Percentiles rank a stretch among this genome's conserved stretches.
phyloP scores from a whole-genome alignment of 1,140 invertebrate species.

The Campoletis sonorensis region DNA sequence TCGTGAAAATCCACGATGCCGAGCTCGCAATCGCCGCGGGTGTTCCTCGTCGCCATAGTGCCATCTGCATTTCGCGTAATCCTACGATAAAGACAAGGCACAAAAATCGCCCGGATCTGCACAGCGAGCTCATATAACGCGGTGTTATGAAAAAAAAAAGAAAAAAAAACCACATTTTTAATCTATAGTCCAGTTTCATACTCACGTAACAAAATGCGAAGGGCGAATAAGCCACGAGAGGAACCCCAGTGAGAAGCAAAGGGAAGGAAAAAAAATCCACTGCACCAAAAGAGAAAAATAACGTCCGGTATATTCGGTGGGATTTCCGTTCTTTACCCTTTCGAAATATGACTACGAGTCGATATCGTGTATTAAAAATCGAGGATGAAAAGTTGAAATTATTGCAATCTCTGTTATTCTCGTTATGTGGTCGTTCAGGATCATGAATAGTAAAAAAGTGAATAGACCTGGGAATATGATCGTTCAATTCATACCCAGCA shows the following conservation, averaged over 20 bases:
- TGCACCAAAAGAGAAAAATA: too few species aligned
- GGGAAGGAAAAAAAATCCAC: neutral
- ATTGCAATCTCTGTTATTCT: too few species aligned
- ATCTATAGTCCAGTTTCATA: neutral
- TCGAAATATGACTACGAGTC: too few species aligned
- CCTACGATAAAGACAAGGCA: slow-evolving; percentile 35
- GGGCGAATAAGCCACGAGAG: neutral
- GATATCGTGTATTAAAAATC: too few species aligned
- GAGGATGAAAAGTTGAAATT: too few species aligned
- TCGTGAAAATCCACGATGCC: slow-evolving; percentile 30
- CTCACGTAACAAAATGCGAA: neutral
- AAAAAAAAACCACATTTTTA: neutral
- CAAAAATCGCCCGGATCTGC: neutral
- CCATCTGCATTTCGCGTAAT: slow-evolving; percentile 45
- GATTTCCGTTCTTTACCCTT: too few species aligned
- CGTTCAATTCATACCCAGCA: too few species aligned
- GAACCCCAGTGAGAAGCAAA: neutral
- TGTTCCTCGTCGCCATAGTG: neutral
- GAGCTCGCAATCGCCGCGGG: slow-evolving; percentile 17
- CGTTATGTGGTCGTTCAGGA: too few species aligned
- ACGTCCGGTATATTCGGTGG: too few species aligned
- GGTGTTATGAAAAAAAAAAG: neutral
- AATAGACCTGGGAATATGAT: too few species aligned
- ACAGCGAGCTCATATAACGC: neutral
- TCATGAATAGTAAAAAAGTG: too few species aligned